Evolutionary conservation across 2,113 vertebrate species (phyloP), one percentile per base, ranked within the genome.

Genomic region (Fregata magnificens): DNA sequence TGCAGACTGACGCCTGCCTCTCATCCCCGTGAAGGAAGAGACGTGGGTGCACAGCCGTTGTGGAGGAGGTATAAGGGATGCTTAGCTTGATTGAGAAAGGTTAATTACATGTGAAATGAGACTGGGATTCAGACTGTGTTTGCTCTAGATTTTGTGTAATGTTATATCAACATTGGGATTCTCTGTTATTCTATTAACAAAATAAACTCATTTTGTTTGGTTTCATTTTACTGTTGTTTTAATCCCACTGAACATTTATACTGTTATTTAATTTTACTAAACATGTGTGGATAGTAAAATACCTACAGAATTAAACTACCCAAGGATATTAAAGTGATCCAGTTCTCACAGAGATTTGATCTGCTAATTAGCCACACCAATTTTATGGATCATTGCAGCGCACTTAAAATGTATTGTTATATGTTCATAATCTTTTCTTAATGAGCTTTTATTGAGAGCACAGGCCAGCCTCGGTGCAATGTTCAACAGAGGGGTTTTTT

Each of bases 101-200:
- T 98, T 98, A 98, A 98, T 98, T 98, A 98, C 97, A 98, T 98
- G 97, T 98, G 98, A 98, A 98, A 98, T 98, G 97, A 98, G 96
- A 94, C 97, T 98, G 97, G 98, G 98, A 98, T 98, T 98, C 98
- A 95, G 96, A 85, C 96, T 89, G 59, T 98, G 98, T 98, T 98
- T 98, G 98, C 97, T 98, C 97, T 98, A 98, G 98, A 98, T 98
- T 98, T 98, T 98, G 97, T 97, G 95, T 93, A 97, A 98, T 98
- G 98, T 98, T 98, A 98, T 98, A 98, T 98, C 98, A 98, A 98
- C 98, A 98, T 81, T 97, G 97, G 97, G 98, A 98, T 98, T 98
- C 97, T 98, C 98, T 98, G 96, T 98, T 98, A 98, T 98, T 98
- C 98, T 98, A 98, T 98, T 98, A 98, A 96, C 98, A 98, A 98